A percentile compares a stretch with the other conserved stretches of the same genome.
Conservation (phyloP, 1,140 invertebrate genomes). For the Bathynomus jamesi region DNA sequence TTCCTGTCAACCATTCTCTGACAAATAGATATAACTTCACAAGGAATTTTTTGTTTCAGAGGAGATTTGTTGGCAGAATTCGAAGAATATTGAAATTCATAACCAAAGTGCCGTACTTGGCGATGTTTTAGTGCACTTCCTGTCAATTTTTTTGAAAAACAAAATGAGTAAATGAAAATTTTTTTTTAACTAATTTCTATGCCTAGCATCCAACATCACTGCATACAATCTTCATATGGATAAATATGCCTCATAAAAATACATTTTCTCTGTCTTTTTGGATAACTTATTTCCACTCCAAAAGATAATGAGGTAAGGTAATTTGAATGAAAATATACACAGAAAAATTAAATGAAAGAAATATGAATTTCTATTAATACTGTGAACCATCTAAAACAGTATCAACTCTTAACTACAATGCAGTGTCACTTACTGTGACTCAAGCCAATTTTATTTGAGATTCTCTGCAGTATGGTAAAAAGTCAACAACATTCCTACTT, state of each 20-base stretch:
- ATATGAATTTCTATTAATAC: too few species aligned
- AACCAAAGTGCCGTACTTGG: conserved; percentile 7
- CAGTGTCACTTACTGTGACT: too few species aligned
- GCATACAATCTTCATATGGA: background rate
- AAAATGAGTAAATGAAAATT: background rate
- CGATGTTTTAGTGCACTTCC: conserved; percentile 9
- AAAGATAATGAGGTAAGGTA: background rate
- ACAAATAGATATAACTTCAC: background rate
- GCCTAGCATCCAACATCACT: too few species aligned
- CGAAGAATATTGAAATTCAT: conserved; percentile 11
- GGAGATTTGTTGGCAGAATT: conserved; percentile 1
- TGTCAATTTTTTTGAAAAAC: background rate
- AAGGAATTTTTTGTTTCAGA: background rate
- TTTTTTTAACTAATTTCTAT: too few species aligned
- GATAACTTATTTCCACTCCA: background rate
- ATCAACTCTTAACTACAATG: too few species aligned
- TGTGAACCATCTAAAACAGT: too few species aligned
- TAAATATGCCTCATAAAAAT: background rate
- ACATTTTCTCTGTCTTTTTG: background rate
- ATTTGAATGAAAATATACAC: background rate
- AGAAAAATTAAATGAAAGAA: too few species aligned
- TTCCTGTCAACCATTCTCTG: conserved; percentile 2
- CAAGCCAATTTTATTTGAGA: too few species aligned
- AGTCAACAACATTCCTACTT: too few species aligned
- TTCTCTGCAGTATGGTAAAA: too few species aligned